These are phyloP conservation scores for Anas platyrhynchos DNA, from an alignment of 2,113 vertebrate genomes.

Conservation along the genomic window DNA sequence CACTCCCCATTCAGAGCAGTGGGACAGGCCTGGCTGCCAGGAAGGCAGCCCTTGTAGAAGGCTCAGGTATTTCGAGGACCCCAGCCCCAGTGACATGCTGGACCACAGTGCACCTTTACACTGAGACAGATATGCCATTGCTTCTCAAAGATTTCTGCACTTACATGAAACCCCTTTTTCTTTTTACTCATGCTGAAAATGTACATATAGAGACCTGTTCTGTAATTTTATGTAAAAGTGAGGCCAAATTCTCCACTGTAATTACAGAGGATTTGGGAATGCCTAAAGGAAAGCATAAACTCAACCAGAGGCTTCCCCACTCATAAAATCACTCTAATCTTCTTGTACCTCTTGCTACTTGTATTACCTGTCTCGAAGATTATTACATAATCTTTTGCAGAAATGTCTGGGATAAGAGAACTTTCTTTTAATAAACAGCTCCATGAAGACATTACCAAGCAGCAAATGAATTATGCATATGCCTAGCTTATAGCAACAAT, in stretches of 20 bases:
- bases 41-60: too few species aligned
- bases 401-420: not conserved
- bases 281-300: not conserved
- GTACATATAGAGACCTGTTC: rapidly evolving
- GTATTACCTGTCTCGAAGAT: not conserved
- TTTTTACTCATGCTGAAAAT: not conserved
- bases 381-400: not conserved
- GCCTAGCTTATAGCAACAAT: not conserved
- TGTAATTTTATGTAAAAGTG: not conserved
- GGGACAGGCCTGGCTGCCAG: not conserved
- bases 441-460: not conserved
- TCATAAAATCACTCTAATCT: not conserved
- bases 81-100: rapidly evolving
- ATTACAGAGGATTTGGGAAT: not conserved
- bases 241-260: not conserved
- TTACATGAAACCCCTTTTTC: not conserved
- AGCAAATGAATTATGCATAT: not conserved
- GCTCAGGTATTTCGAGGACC: not conserved
- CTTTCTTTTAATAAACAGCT: not conserved
- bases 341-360: not conserved
- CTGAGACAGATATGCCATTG: not conserved
- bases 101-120: rapidly evolving
- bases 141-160: not conserved
- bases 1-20: not conserved
- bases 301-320: not conserved